These are phyloP conservation scores for Chrosomus eos DNA, from an alignment of 2,797 vertebrate species.

Conservation along the genomic window DNA sequence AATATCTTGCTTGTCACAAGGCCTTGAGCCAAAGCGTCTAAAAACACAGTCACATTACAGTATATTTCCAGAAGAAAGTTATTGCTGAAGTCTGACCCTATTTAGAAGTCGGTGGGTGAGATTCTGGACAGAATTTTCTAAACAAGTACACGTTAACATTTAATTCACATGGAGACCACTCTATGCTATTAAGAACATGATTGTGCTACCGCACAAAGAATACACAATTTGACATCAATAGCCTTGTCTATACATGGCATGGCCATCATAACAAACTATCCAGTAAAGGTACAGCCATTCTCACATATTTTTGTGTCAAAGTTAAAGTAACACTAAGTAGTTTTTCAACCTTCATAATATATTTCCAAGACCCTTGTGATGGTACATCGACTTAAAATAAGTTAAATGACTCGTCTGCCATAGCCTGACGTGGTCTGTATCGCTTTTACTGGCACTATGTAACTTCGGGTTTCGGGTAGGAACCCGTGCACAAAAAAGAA, in stretches of 20 bases:
- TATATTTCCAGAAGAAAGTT: conserved; percentile 47
- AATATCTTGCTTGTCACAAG: not conserved
- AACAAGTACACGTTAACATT: conserved; percentile 19
- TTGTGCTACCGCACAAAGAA: conserved; percentile 4
- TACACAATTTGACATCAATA: not conserved
- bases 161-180: not conserved
- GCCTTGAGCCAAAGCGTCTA: not conserved
- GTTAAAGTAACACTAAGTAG: too few species aligned
- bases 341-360: too few species aligned
- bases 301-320: not conserved
- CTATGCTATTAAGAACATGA: conserved; percentile 4
- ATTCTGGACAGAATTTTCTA: not conserved
- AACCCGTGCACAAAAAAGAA: too few species aligned
- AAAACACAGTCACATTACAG: conserved; percentile 18
- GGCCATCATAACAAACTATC: not conserved
- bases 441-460: too few species aligned
- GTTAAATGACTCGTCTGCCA: too few species aligned
- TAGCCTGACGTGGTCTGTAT: too few species aligned
- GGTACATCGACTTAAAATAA: too few species aligned
- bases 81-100: conserved; percentile 43
- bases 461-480: too few species aligned
- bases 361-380: too few species aligned
- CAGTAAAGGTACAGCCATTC: not conserved
- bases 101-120: not conserved
- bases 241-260: not conserved